phyloP scores from a whole-genome alignment of 2,113 vertebrate species.

The Numida meleagris region DNA sequence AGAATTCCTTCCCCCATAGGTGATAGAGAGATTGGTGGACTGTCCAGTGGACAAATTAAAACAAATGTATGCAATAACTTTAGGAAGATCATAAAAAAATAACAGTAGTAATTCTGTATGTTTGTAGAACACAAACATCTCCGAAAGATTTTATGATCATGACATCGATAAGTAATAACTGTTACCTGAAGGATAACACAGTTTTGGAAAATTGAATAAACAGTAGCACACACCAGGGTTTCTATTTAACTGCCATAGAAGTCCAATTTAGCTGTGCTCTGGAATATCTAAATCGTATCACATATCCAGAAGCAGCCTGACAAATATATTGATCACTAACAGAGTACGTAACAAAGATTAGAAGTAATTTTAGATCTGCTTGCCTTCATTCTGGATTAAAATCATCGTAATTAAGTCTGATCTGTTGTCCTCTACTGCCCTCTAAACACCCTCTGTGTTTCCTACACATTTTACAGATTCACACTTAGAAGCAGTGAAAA shows the following conservation, averaged over 20 bases:
- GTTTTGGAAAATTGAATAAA: not conserved
- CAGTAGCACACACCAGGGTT: not conserved
- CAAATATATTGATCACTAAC: not conserved
- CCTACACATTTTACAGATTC: not conserved
- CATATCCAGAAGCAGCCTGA: not conserved
- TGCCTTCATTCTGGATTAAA: not conserved
- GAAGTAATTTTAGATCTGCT: not conserved
- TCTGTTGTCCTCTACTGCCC: not conserved
- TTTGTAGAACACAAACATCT: not conserved
- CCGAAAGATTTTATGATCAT: not conserved
- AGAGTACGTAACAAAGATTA: not conserved
- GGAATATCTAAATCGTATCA: not conserved
- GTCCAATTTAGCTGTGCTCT: not conserved
- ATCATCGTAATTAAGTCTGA: not conserved
- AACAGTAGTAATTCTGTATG: not conserved
- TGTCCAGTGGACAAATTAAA: too few relatives aligned
- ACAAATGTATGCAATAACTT: not conserved
- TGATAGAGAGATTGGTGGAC: not conserved
- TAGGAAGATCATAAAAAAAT: not conserved
- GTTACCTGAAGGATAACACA: not conserved
- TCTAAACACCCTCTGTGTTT: not conserved
- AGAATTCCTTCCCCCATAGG: not conserved
- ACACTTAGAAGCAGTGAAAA: not conserved
- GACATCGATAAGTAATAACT: not conserved
- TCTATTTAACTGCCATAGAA: not conserved